Percentiles rank a stretch among this genome's conserved stretches.
phyloP scores from a whole-genome alignment of 2,113 vertebrate genomes.

The Gallinago paraguaiae region DNA sequence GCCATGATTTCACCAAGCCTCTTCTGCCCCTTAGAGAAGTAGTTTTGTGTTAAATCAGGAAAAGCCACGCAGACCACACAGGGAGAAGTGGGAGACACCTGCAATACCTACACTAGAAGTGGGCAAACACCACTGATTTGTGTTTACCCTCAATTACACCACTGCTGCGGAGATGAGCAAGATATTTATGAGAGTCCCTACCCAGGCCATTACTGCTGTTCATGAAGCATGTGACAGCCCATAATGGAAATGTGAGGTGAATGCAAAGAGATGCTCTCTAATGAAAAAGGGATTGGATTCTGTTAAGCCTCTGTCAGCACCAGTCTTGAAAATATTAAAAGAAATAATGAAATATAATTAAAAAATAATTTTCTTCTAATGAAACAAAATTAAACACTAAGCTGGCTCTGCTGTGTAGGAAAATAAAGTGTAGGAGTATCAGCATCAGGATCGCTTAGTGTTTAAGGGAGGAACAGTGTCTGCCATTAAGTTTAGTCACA shows the following conservation, averaged over 20 bases:
- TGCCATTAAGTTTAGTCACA: background rate
- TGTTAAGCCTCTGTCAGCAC: background rate
- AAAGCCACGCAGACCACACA: background rate
- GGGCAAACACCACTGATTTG: background rate
- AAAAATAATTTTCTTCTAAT: constrained; percentile 46
- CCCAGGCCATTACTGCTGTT: background rate
- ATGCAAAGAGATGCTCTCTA: constrained; percentile 6
- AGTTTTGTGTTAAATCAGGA: background rate
- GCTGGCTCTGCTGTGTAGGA: background rate
- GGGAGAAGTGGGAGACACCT: background rate
- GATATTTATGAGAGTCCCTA: background rate
- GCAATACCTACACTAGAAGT: background rate
- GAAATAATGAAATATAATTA: constrained; percentile 61
- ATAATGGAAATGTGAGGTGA: constrained; percentile 1
- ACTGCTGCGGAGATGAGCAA: background rate
- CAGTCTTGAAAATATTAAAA: constrained; percentile 36
- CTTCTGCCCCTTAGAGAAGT: background rate
- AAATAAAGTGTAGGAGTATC: background rate
- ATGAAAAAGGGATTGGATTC: constrained; percentile 42
- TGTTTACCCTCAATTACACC: background rate
- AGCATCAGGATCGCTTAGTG: background rate
- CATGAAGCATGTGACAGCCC: background rate
- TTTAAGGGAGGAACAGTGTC: background rate
- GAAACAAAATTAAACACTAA: constrained; percentile 8
- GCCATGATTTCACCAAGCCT: background rate